A percentile compares a stretch with the other conserved stretches of the same genome.
Conservation (phyloP, 2,797 vertebrate species). For the Typhlichthys eigenmanni region DNA sequence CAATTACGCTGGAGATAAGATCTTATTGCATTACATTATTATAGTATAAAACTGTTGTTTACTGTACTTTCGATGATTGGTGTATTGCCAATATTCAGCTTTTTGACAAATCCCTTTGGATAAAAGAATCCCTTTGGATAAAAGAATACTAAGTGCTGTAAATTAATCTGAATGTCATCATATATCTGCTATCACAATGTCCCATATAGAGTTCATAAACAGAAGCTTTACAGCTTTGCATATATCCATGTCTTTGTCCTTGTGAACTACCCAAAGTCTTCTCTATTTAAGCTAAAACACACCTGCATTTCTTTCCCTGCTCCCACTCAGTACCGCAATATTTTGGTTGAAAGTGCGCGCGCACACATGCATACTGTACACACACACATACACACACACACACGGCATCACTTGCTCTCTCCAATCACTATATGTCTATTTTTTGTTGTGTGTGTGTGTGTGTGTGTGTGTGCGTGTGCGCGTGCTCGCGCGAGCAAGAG, state of each 20-base stretch:
- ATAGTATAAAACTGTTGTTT: too few relatives aligned
- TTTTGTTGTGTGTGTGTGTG: constrained; percentile 40
- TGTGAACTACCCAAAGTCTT: background rate
- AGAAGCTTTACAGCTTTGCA: constrained; percentile 5
- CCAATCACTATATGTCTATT: constrained; percentile 46
- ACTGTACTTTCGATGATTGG: too few relatives aligned
- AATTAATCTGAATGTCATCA: too few relatives aligned
- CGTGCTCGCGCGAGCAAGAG: constrained; percentile 15
- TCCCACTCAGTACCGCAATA: constrained; percentile 33
- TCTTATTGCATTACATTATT: too few relatives aligned
- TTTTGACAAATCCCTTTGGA: too few relatives aligned
- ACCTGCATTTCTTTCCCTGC: constrained; percentile 11
- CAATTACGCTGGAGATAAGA: too few relatives aligned
- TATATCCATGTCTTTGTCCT: background rate
- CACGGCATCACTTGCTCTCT: constrained; percentile 65
- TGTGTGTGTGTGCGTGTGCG: constrained; percentile 37
- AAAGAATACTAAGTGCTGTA: too few relatives aligned
- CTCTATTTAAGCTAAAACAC: constrained; percentile 15
- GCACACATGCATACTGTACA: constrained; percentile 40
- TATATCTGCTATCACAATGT: constrained; percentile 32
- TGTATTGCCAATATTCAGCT: too few relatives aligned
- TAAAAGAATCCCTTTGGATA: too few relatives aligned
- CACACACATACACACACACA: constrained; percentile 18
- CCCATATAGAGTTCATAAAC: constrained; percentile 13
- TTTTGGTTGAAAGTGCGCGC: constrained; percentile 36